Conservation (phyloP, 2,888 invertebrate genomes). For the Chironomus tentans region DNA sequence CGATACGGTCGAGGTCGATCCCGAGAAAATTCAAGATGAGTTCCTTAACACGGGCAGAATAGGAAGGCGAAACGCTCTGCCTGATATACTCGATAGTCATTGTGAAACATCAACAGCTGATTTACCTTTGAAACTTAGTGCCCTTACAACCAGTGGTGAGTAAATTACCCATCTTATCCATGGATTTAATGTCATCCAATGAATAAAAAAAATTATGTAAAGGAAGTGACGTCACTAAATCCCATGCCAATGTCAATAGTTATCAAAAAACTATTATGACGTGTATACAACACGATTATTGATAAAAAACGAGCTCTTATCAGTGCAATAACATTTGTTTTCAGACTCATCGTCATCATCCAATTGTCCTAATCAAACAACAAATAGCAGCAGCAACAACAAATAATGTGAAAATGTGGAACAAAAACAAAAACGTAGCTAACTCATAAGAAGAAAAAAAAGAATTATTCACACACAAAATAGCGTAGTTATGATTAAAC, state of each 20-base stretch:
- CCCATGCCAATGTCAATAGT: no score
- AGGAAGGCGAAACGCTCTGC: slow-evolving; percentile 79
- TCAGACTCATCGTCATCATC: slow-evolving; percentile 18
- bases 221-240: no score
- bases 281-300: no score
- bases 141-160: slow-evolving; percentile 55
- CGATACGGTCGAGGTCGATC: neutral
- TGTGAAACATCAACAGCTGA: slow-evolving; percentile 62
- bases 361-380: slow-evolving; percentile 16
- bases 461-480: neutral
- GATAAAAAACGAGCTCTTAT: neutral
- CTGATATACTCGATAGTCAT: slow-evolving; percentile 69
- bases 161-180: neutral
- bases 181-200: neutral
- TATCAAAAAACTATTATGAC: no score
- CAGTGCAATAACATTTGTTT: neutral
- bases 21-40: slow-evolving; percentile 57
- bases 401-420: slow-evolving; percentile 9
- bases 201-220: no score
- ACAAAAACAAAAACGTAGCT: neutral
- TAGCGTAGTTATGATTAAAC: no score
- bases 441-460: neutral
- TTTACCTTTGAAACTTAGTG: slow-evolving; percentile 64
- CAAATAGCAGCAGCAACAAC: neutral
- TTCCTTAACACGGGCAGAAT: slow-evolving; percentile 79